Evolutionary conservation across 2,113 vertebrate species (phyloP).

Genomic region (Bambusicola thoracicus): DNA sequence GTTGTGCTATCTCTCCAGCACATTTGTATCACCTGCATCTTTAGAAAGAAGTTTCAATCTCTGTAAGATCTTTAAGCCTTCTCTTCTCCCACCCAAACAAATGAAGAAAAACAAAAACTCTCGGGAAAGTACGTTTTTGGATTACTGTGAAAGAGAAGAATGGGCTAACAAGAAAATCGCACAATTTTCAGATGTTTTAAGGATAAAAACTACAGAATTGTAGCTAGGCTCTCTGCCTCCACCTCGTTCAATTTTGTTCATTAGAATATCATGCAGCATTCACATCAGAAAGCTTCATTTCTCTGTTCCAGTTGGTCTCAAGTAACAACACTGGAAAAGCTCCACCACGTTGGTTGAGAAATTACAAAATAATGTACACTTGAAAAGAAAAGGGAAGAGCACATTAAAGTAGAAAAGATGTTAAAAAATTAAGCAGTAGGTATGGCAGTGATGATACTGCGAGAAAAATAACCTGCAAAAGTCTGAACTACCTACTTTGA

Average conservation of each 20-base stretch:
- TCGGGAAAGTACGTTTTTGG: neutral
- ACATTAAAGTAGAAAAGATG: neutral
- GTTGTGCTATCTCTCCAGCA: neutral
- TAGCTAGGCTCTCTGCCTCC: neutral
- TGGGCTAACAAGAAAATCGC: neutral
- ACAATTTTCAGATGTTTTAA: rapidly evolving
- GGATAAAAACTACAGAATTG: neutral
- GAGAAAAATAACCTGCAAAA: neutral
- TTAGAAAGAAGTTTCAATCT: neutral
- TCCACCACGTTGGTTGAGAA: neutral
- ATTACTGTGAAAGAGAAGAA: neutral
- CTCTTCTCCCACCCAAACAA: neutral
- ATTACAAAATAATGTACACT: neutral
- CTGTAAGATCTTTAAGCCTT: neutral
- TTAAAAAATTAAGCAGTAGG: neutral
- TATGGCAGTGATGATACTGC: neutral
- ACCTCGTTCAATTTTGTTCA: neutral
- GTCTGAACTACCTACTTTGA: neutral
- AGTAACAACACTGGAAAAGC: neutral
- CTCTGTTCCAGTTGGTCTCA: neutral
- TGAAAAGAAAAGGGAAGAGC: neutral
- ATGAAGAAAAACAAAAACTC: rapidly evolving
- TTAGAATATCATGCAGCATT: neutral
- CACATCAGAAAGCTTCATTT: neutral
- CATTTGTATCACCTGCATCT: rapidly evolving